A percentile compares a stretch with the other conserved stretches of the same genome.
Evolutionary conservation across 2,113 vertebrate species (phyloP).

Genomic region (Sceloporus tristichus): DNA sequence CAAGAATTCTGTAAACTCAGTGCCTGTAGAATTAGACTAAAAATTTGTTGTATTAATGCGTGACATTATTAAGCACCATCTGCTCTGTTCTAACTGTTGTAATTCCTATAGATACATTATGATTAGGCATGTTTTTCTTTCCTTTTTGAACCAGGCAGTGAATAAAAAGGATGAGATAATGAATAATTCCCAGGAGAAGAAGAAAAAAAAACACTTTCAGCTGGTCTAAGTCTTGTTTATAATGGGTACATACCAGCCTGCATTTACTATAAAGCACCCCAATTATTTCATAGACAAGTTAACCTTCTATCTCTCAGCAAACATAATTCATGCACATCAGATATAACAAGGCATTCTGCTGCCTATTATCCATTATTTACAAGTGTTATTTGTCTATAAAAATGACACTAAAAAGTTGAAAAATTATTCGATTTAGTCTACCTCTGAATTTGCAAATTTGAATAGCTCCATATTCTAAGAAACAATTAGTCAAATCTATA

Average conservation of each 20-base stretch:
- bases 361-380: constrained; percentile 85
- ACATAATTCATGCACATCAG: constrained; percentile 80
- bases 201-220: constrained; percentile 67
- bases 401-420: constrained; percentile 87
- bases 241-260: constrained; percentile 65
- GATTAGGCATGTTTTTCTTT: constrained; percentile 45
- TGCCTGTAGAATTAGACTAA: not conserved
- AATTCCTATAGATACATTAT: constrained; percentile 57
- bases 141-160: constrained; percentile 53
- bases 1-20: not conserved
- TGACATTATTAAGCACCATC: constrained; percentile 51
- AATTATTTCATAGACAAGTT: constrained; percentile 82
- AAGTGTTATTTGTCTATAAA: constrained; percentile 87
- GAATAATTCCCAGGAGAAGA: constrained; percentile 65
- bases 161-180: constrained; percentile 58
- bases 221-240: constrained; percentile 65
- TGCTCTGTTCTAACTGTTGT: constrained; percentile 46
- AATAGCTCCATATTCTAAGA: constrained; percentile 80
- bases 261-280: constrained; percentile 79
- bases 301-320: constrained; percentile 82
- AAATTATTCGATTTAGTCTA: constrained; percentile 80
- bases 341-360: constrained; percentile 76
- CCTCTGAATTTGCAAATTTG: constrained; percentile 76
- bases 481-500: constrained; percentile 85
- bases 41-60: constrained; percentile 44